Evolutionary conservation across 2,888 invertebrate genomes (phyloP).

Genomic region (Alloplasta piceator): DNA sequence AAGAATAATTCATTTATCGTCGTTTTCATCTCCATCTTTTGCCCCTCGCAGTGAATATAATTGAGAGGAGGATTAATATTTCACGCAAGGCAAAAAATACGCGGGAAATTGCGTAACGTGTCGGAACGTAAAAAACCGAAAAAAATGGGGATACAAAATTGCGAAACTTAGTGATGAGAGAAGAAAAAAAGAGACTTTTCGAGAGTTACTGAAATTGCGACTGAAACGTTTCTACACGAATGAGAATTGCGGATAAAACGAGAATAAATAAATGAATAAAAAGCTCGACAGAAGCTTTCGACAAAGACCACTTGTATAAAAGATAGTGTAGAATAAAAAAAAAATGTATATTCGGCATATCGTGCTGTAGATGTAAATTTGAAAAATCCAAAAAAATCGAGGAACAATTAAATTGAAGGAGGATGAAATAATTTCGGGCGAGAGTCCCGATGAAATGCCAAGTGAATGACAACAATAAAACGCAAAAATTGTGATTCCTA

Average conservation of each 20-base stretch:
- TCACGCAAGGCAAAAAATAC: conserved; percentile 16
- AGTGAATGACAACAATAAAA: conserved; percentile 40
- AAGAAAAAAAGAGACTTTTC: too few species aligned
- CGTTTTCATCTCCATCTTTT: background rate
- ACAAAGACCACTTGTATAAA: too few species aligned
- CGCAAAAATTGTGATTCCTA: conserved; percentile 57
- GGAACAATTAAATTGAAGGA: background rate
- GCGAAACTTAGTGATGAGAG: too few species aligned
- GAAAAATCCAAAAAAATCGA: conserved; percentile 10
- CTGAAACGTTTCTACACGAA: too few species aligned
- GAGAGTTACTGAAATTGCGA: too few species aligned
- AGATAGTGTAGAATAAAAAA: too few species aligned
- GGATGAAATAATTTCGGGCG: background rate
- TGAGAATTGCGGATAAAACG: too few species aligned
- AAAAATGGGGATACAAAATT: too few species aligned
- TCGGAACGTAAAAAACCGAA: background rate
- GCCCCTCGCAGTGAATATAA: conserved; percentile 12
- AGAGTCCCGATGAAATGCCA: conserved; percentile 22
- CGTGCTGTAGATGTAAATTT: conserved; percentile 20
- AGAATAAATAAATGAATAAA: too few species aligned
- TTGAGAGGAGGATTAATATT: conserved; percentile 30
- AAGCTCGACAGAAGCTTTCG: too few species aligned
- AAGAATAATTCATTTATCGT: too few species aligned
- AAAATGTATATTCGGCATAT: conserved; percentile 20
- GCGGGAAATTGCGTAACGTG: conserved; percentile 26